These are phyloP conservation scores for Polyodon spathula DNA, from an alignment of 2,113 vertebrate genomes.

Conservation along the genomic window DNA sequence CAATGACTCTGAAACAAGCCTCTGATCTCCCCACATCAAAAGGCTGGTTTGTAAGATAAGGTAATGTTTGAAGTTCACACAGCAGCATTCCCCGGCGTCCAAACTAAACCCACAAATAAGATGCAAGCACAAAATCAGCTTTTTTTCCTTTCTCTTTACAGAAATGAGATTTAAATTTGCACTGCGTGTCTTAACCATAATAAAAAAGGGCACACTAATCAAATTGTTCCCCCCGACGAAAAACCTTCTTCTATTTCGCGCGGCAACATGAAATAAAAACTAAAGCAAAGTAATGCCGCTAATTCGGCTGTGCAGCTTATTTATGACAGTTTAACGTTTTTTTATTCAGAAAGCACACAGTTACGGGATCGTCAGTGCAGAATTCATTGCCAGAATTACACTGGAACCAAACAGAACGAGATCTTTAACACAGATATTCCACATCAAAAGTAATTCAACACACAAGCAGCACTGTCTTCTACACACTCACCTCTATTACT, in stretches of 20 bases:
- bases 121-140: constrained; percentile 61
- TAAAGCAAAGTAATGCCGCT: neutral
- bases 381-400: neutral
- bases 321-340: neutral
- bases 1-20: constrained; percentile 72
- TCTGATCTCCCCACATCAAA: constrained; percentile 90
- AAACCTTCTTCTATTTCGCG: constrained; percentile 11
- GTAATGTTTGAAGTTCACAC: constrained; percentile 85
- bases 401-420: neutral
- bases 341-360: neutral
- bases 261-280: constrained; percentile 14
- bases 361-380: neutral
- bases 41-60: constrained; percentile 87
- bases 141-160: constrained; percentile 54
- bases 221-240: constrained; percentile 35
- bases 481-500: too few relatives aligned
- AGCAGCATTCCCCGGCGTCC: constrained; percentile 78
- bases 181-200: constrained; percentile 37
- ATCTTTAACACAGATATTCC: too few relatives aligned
- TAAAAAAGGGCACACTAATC: constrained; percentile 33
- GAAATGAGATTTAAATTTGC: constrained; percentile 61
- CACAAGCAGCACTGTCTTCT: neutral
- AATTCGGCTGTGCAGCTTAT: neutral
- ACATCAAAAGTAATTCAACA: neutral
- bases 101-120: constrained; percentile 87